These are phyloP conservation scores for Rhynchomys soricoides DNA, from an alignment of 2,113 vertebrate genomes.

Conservation along the genomic window DNA sequence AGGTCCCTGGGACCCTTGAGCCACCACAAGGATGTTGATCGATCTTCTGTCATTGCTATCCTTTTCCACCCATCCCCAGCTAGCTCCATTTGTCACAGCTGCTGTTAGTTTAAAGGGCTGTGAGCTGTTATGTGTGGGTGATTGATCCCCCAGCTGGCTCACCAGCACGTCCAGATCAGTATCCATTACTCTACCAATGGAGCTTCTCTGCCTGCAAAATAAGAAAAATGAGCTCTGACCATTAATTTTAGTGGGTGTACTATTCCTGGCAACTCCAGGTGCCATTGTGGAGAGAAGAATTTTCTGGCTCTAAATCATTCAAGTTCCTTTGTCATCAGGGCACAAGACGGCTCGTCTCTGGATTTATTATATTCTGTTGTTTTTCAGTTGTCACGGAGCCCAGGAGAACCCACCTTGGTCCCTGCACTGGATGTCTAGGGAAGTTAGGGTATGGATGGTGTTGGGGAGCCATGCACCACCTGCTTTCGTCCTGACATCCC, in stretches of 20 bases:
- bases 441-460: background rate
- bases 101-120: constrained; percentile 71
- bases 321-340: background rate
- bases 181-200: constrained; percentile 79
- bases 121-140: constrained; percentile 24
- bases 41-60: background rate
- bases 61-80: constrained; percentile 51
- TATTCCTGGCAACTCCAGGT: constrained; percentile 72
- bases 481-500: background rate
- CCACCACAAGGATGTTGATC: background rate
- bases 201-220: constrained; percentile 77
- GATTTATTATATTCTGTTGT: constrained; percentile 31
- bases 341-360: background rate
- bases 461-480: background rate
- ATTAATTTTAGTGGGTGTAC: constrained; percentile 75
- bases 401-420: background rate
- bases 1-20: background rate
- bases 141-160: constrained; percentile 71
- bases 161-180: constrained; percentile 67
- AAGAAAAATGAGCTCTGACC: constrained; percentile 79
- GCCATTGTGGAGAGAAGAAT: constrained; percentile 59
- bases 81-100: constrained; percentile 31
- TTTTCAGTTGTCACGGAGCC: background rate
- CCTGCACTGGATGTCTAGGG: background rate
- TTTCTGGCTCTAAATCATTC: constrained; percentile 66